Conservation (phyloP, 2,888 invertebrate genomes). For the Falcaria lacertinaria region DNA sequence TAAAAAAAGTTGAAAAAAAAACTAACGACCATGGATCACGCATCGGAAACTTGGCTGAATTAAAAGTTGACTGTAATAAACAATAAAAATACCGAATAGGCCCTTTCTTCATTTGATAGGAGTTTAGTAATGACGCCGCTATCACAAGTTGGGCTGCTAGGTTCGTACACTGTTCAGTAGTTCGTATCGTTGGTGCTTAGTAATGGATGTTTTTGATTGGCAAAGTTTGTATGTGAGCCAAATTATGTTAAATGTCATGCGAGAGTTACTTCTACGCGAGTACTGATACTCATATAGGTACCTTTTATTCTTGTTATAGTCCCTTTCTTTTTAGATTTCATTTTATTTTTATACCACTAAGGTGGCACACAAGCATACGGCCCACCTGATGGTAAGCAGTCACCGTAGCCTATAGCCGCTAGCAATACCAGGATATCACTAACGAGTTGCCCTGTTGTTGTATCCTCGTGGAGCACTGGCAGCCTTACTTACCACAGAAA, state of each 20-base stretch:
- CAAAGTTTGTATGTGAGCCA: slow-evolving; percentile 15
- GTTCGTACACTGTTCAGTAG: slow-evolving; percentile 13
- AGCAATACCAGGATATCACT: too few species aligned
- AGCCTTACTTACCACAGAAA: too few species aligned
- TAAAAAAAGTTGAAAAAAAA: slow-evolving; percentile 64
- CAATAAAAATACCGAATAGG: slow-evolving; percentile 67
- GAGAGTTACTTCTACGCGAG: background rate
- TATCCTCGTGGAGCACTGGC: too few species aligned
- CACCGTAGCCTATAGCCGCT: too few species aligned
- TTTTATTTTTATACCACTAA: too few species aligned
- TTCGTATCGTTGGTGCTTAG: slow-evolving; percentile 16
- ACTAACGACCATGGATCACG: slow-evolving; percentile 70
- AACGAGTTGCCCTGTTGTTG: too few species aligned
- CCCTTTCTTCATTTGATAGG: slow-evolving; percentile 55
- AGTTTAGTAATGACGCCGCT: slow-evolving; percentile 47
- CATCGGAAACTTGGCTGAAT: slow-evolving; percentile 72
- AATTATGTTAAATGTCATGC: slow-evolving; percentile 4
- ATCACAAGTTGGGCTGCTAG: slow-evolving; percentile 36
- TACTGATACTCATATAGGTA: background rate
- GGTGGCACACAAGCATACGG: too few species aligned
- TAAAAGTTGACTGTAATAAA: slow-evolving; percentile 77
- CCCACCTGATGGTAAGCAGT: too few species aligned
- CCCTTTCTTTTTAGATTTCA: background rate
- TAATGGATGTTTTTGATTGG: slow-evolving; percentile 21
- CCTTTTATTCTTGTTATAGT: background rate